Evolutionary conservation across 2,888 invertebrate species (phyloP).

Genomic region (Rhagonycha fulva): DNA sequence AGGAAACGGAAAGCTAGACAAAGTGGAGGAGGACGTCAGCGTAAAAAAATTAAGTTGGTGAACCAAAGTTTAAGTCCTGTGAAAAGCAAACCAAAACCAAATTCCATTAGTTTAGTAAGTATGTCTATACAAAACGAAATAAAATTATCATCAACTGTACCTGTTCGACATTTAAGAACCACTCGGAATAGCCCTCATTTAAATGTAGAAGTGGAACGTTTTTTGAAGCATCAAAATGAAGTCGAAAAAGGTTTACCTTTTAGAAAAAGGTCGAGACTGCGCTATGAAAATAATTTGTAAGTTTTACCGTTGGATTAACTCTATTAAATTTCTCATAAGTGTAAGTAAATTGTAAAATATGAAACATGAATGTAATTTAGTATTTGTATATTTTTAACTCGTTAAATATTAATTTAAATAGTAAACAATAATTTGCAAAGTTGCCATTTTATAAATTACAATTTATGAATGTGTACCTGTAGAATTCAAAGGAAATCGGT

Average conservation of each 20-base stretch:
- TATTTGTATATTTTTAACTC: neutral
- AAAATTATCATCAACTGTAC: conserved; percentile 31
- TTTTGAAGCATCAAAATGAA: conserved; percentile 32
- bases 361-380: neutral
- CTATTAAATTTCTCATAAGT: neutral
- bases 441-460: neutral
- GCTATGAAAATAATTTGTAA: conserved; percentile 30
- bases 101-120: conserved; percentile 10
- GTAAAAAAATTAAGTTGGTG: conserved; percentile 19
- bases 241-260: conserved; percentile 36
- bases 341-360: neutral
- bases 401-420: neutral
- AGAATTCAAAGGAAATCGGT: neutral
- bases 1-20: conserved; percentile 14
- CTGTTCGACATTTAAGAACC: conserved; percentile 34
- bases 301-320: neutral
- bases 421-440: neutral
- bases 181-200: conserved; percentile 22
- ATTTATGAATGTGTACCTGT: neutral
- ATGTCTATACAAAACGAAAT: conserved; percentile 29
- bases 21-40: conserved; percentile 3
- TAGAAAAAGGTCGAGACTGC: conserved; percentile 35
- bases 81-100: conserved; percentile 11
- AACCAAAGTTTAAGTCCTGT: neutral
- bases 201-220: conserved; percentile 26